Conservation (phyloP, 1,140 invertebrate species). For the Orius insidiosus region DNA sequence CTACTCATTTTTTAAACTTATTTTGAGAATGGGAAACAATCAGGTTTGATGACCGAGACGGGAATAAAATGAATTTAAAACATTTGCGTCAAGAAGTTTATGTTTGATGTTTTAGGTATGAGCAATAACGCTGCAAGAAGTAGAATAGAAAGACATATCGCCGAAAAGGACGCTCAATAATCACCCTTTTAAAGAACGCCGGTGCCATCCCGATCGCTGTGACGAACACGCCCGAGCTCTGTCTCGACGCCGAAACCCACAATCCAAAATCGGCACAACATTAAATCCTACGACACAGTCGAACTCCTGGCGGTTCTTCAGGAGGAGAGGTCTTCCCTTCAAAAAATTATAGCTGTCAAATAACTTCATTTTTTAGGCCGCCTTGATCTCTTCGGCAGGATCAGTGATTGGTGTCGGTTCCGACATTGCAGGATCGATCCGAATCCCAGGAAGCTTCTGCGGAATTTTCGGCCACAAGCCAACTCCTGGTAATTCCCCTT, state of each 20-base stretch:
- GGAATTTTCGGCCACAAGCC: slow-evolving; percentile 94
- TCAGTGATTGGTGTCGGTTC: slow-evolving; percentile 61
- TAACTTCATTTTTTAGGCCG: slow-evolving; percentile 32
- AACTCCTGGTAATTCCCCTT: slow-evolving; percentile 37
- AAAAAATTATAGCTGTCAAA: no score
- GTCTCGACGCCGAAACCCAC: slow-evolving; percentile 73
- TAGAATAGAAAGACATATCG: slow-evolving; percentile 30
- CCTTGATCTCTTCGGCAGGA: slow-evolving; percentile 34
- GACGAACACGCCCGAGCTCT: slow-evolving; percentile 84
- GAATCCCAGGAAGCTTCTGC: slow-evolving; percentile 89
- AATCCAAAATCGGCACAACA: slow-evolving; percentile 77
- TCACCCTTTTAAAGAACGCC: slow-evolving; percentile 44
- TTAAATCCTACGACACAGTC: slow-evolving; percentile 74
- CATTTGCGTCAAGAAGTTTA: no score
- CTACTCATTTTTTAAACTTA: no score
- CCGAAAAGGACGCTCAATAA: slow-evolving; percentile 51
- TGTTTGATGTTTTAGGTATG: slow-evolving; percentile 26
- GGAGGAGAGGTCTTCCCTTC: slow-evolving; percentile 47
- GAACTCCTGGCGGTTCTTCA: slow-evolving; percentile 58
- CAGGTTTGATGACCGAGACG: no score
- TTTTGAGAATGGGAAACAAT: no score
- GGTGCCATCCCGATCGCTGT: slow-evolving; percentile 78
- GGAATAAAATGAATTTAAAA: no score
- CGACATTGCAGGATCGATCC: slow-evolving; percentile 90
- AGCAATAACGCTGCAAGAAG: slow-evolving; percentile 36